Evolutionary conservation across 2,888 invertebrate genomes (phyloP).

Genomic region (Dryadula phaetusa): DNA sequence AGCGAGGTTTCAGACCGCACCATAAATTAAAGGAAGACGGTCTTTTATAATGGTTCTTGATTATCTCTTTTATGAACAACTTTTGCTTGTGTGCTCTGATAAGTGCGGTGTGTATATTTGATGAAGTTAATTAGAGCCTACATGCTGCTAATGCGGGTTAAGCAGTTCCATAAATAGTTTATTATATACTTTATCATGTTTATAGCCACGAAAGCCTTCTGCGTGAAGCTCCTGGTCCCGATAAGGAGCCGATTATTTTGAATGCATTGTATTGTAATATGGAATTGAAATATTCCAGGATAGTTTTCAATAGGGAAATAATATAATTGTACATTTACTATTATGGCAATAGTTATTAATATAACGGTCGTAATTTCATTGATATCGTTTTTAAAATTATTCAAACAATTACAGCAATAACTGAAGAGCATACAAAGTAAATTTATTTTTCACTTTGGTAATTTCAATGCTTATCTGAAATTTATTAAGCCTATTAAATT

Average conservation of each 20-base stretch:
- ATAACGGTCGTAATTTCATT: no score
- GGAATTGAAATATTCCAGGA: neutral
- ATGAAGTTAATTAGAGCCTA: conserved; percentile 64
- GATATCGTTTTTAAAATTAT: no score
- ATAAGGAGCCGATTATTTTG: conserved; percentile 28
- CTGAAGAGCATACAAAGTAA: no score
- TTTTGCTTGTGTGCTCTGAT: conserved; percentile 68
- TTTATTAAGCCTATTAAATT: no score
- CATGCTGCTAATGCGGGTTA: conserved; percentile 48
- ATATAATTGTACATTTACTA: neutral
- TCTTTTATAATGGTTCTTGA: conserved; percentile 75
- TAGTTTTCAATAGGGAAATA: neutral
- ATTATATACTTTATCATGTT: conserved; percentile 47
- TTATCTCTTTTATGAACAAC: conserved; percentile 67
- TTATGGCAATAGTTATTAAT: neutral
- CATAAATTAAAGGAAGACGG: conserved; percentile 74
- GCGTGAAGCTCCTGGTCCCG: conserved; percentile 25
- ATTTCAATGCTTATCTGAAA: no score
- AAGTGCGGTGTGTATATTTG: conserved; percentile 74
- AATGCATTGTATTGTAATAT: conserved; percentile 13
- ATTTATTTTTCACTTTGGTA: no score
- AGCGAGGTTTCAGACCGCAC: conserved; percentile 66
- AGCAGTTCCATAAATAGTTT: conserved; percentile 51
- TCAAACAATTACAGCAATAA: no score
- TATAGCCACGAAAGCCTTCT: conserved; percentile 37